Conservation (phyloP, 2,797 vertebrate genomes). For the Rhinatrema bivittatum region DNA sequence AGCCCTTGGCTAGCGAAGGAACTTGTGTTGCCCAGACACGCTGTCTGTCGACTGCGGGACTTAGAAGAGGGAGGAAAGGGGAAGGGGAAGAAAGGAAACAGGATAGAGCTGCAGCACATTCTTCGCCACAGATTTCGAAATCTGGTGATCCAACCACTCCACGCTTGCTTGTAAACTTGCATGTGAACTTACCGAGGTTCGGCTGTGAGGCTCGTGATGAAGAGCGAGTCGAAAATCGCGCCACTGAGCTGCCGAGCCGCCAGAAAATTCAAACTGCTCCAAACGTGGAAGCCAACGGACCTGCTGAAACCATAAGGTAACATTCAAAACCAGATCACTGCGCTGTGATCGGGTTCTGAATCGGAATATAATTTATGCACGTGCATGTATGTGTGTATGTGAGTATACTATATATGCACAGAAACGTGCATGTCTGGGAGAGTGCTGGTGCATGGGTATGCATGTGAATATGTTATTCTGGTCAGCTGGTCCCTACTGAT, state of each 20-base stretch:
- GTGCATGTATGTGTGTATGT: neutral
- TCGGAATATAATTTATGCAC: conserved; percentile 21
- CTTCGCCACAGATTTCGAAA: neutral
- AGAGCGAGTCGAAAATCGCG: conserved; percentile 31
- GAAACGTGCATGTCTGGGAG: too few relatives aligned
- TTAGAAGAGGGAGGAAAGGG: too few relatives aligned
- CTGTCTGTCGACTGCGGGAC: too few relatives aligned
- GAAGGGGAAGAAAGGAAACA: neutral
- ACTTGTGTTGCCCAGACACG: too few relatives aligned
- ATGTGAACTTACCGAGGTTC: conserved; percentile 16
- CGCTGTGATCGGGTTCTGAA: conserved; percentile 32
- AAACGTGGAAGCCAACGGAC: conserved; percentile 27
- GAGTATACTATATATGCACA: too few relatives aligned
- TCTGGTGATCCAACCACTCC: conserved; percentile 4
- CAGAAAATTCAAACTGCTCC: conserved; percentile 25
- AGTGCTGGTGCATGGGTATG: too few relatives aligned
- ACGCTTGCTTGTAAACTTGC: conserved; percentile 15
- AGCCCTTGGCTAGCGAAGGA: too few relatives aligned
- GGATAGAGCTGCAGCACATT: neutral
- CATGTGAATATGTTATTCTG: too few relatives aligned
- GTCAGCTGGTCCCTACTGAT: too few relatives aligned
- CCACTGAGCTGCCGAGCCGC: conserved; percentile 21
- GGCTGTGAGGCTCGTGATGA: conserved; percentile 5
- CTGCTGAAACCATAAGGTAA: conserved; percentile 43
- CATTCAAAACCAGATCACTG: conserved; percentile 34